These are phyloP conservation scores for Emmelina monodactyla DNA, from an alignment of 2,888 invertebrate species.

Conservation along the genomic window DNA sequence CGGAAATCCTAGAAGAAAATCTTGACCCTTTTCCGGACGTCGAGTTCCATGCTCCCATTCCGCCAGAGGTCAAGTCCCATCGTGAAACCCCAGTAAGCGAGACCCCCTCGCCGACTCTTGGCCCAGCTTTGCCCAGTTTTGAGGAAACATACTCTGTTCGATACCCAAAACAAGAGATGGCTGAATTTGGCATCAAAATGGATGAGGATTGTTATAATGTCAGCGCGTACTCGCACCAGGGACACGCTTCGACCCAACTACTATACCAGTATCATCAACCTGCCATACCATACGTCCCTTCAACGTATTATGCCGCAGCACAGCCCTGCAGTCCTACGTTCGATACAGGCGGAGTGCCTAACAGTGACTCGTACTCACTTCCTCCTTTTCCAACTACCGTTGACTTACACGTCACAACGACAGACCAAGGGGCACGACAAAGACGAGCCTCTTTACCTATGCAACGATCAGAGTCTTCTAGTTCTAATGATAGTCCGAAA, in stretches of 20 bases:
- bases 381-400: conserved; percentile 75
- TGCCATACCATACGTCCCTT: conserved; percentile 60
- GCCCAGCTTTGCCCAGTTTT: conserved; percentile 81
- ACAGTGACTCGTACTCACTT: conserved; percentile 72
- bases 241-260: conserved; percentile 63
- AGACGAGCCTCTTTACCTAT: conserved; percentile 79
- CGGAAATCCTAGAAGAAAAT: conserved; percentile 74
- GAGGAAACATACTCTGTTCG: conserved; percentile 87
- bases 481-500: conserved; percentile 79
- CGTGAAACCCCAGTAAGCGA: conserved; percentile 50
- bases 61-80: conserved; percentile 48
- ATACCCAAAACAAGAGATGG: conserved; percentile 71
- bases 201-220: conserved; percentile 85
- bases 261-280: conserved; percentile 69
- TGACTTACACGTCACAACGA: conserved; percentile 70
- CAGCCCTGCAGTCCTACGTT: conserved; percentile 66
- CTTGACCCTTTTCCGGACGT: conserved; percentile 79
- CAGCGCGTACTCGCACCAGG: conserved; percentile 64
- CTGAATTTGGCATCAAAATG: conserved; percentile 79
- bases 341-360: conserved; percentile 53
- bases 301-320: conserved; percentile 67
- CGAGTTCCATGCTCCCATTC: conserved; percentile 57
- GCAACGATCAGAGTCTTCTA: conserved; percentile 82
- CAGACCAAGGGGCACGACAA: conserved; percentile 70
- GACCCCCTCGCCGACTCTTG: conserved; percentile 50